These are phyloP conservation scores for Oscheius sp. DNA, from an alignment of 2,888 invertebrate species.

Conservation along the genomic window DNA sequence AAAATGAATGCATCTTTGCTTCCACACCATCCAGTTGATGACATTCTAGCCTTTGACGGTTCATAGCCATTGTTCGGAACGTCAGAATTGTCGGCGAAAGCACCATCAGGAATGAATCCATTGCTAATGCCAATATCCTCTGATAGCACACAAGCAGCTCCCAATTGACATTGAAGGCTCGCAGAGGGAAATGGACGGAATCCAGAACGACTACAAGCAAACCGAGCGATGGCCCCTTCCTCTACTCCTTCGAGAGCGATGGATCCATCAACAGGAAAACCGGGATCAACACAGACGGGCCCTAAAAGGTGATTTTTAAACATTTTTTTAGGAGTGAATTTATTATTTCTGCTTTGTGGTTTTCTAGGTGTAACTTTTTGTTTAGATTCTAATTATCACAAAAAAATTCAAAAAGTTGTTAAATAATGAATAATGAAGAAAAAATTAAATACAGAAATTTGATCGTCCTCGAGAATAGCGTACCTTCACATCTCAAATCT, in stretches of 20 bases:
- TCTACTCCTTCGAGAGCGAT: constrained; percentile 80
- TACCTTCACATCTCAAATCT: constrained; percentile 87
- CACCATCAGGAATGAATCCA: constrained; percentile 90
- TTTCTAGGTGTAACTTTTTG: no score
- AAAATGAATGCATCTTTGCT: constrained; percentile 91
- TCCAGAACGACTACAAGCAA: constrained; percentile 86
- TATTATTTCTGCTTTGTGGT: no score
- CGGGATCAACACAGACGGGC: constrained; percentile 94
- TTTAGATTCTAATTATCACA: no score
- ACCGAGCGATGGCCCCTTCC: constrained; percentile 85
- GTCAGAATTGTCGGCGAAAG: constrained; percentile 85
- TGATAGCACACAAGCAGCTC: constrained; percentile 92
- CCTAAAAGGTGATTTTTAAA: no score
- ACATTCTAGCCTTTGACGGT: constrained; percentile 68
- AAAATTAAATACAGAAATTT: background rate
- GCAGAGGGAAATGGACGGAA: constrained; percentile 64
- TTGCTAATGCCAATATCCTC: constrained; percentile 89
- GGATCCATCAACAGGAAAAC: constrained; percentile 88
- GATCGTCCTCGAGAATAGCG: background rate
- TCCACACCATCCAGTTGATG: constrained; percentile 75
- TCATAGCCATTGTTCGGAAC: constrained; percentile 75
- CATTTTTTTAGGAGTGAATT: no score
- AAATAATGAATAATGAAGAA: no score
- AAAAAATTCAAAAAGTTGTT: no score
- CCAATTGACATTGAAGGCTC: constrained; percentile 71